Conservation (phyloP, 2,113 vertebrate species). For the Galeopterus variegatus region DNA sequence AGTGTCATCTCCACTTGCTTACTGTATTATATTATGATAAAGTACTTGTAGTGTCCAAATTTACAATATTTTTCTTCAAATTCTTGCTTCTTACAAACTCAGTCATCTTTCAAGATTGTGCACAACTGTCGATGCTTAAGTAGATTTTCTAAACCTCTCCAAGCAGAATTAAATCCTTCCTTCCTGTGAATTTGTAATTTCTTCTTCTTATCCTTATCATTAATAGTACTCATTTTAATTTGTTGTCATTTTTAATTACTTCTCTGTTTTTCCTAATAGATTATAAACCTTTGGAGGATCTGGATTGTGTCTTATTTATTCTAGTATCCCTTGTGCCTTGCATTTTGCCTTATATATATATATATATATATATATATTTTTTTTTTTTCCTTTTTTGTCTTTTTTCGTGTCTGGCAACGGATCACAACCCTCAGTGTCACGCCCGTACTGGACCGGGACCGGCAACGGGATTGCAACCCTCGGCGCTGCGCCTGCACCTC, state of each 20-base stretch:
- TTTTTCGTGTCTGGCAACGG: no score
- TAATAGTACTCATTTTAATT: constrained; percentile 28
- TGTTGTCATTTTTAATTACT: constrained; percentile 44
- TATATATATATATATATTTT: neutral
- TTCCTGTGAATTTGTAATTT: constrained; percentile 21
- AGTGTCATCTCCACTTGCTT: neutral
- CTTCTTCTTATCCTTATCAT: neutral
- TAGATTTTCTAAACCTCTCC: neutral
- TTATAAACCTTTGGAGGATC: neutral
- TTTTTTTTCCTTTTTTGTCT: no score
- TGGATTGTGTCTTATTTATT: neutral
- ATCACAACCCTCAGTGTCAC: no score
- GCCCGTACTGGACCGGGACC: no score
- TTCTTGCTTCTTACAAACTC: constrained; percentile 2
- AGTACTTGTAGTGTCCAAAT: neutral
- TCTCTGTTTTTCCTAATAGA: constrained; percentile 12
- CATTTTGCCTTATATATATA: neutral
- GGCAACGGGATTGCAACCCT: no score
- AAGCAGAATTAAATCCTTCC: neutral
- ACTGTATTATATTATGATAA: neutral
- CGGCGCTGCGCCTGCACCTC: no score
- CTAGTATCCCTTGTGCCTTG: neutral
- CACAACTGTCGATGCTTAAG: neutral
- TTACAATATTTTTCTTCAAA: neutral
- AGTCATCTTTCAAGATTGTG: neutral